Percentiles rank a stretch among this genome's conserved stretches.
phyloP scores from a whole-genome alignment of 2,797 vertebrate genomes.

The Gymnoscopelus microlampas region DNA sequence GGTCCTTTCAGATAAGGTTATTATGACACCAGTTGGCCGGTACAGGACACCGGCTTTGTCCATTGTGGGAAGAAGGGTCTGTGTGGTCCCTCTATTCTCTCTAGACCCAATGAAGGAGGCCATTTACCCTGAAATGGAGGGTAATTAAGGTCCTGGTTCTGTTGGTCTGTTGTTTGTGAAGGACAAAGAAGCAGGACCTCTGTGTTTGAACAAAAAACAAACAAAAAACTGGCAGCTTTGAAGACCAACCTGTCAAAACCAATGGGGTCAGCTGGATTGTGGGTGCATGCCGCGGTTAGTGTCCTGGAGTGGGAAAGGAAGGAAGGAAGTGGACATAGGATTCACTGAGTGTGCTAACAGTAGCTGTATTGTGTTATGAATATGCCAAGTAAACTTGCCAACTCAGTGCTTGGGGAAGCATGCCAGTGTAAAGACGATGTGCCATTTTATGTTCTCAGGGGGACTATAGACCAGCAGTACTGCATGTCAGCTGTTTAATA shows the following conservation, averaged over 20 bases:
- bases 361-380: constrained; percentile 48
- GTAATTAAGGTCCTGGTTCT: constrained; percentile 64
- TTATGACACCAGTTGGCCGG: constrained; percentile 72
- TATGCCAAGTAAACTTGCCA: constrained; percentile 44
- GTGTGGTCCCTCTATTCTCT: constrained; percentile 73
- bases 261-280: constrained; percentile 54
- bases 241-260: constrained; percentile 70
- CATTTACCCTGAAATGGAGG: constrained; percentile 62
- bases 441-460: not conserved
- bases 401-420: constrained; percentile 27
- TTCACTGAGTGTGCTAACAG: constrained; percentile 42
- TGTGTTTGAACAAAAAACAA: constrained; percentile 55
- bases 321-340: constrained; percentile 37
- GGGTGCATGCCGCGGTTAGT: constrained; percentile 30
- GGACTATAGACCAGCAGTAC: not conserved
- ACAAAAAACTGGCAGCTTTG: constrained; percentile 37
- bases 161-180: constrained; percentile 61
- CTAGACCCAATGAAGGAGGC: constrained; percentile 55
- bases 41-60: constrained; percentile 65
- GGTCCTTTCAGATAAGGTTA: constrained; percentile 68
- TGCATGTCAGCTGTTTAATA: not conserved
- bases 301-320: constrained; percentile 13
- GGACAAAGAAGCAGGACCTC: constrained; percentile 66
- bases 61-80: constrained; percentile 65
- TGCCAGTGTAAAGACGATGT: constrained; percentile 22